Percentiles rank a stretch among this genome's conserved stretches.
phyloP scores from a whole-genome alignment of 2,888 invertebrate genomes.

The Isoperla grammatica region DNA sequence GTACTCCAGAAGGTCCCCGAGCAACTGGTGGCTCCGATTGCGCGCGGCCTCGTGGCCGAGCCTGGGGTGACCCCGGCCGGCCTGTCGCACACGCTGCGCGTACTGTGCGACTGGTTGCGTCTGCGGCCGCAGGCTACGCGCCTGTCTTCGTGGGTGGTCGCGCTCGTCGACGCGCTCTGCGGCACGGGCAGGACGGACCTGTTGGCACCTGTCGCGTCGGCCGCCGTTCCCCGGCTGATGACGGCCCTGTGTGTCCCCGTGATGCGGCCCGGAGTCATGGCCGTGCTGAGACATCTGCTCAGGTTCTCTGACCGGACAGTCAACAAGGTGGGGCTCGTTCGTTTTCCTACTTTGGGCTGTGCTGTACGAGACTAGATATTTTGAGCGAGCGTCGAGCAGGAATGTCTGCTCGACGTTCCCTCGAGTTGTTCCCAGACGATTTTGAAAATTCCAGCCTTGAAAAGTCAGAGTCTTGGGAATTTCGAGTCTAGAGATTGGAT shows the following conservation, averaged over 20 bases:
- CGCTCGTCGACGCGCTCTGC: slow-evolving; percentile 56
- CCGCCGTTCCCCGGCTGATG: slow-evolving; percentile 56
- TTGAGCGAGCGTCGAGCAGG: too few relatives aligned
- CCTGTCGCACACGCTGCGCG: slow-evolving; percentile 56
- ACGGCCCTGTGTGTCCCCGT: slow-evolving; percentile 51
- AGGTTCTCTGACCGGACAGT: too few relatives aligned
- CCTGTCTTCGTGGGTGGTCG: slow-evolving; percentile 60
- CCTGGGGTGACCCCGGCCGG: slow-evolving; percentile 44
- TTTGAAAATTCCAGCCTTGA: too few relatives aligned
- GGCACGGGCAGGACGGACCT: slow-evolving; percentile 34
- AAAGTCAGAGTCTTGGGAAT: too few relatives aligned
- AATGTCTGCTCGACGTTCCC: too few relatives aligned
- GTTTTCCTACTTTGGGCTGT: too few relatives aligned
- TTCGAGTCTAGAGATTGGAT: too few relatives aligned
- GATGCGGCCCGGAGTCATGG: slow-evolving; percentile 51
- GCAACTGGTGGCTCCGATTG: slow-evolving; percentile 42
- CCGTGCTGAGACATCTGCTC: slow-evolving; percentile 60
- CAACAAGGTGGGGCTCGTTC: too few relatives aligned
- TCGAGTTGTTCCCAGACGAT: too few relatives aligned
- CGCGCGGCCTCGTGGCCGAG: slow-evolving; percentile 45
- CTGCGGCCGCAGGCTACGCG: slow-evolving; percentile 58
- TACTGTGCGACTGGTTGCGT: slow-evolving; percentile 63
- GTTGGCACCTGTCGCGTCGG: slow-evolving; percentile 55
- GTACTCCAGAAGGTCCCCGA: slow-evolving; percentile 52
- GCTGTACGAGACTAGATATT: too few relatives aligned